Base-by-base conservation (phyloP, 2,113 vertebrate genomes). In the Hemibagrus wyckioides region DNA sequence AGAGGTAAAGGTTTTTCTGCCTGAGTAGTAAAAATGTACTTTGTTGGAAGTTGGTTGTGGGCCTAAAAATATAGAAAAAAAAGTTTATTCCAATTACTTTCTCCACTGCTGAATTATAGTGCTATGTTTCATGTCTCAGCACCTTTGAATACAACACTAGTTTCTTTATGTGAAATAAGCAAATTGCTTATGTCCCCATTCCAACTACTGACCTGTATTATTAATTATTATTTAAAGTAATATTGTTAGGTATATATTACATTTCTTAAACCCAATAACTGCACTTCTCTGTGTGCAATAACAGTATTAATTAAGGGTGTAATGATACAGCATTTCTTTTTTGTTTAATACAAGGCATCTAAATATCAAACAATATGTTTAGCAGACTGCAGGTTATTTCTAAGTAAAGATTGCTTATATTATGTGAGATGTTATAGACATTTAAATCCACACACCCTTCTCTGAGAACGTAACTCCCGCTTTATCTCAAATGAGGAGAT, bases 51-150 rank as follows among this genome's bases (percentile, higher is more conserved):
- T 33, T 33, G 77, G 15, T 69, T 28, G 39, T 65, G 67, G 36
- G 86, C 39, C 71, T 86, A 15, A 80, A 82, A 71, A 59, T 9
- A 0, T 39, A 39, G 9, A 7, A 44, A 44, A 4, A 7, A 4
- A 36, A 59, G 81, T 83, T 83, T 71, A 48, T 56, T 88, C 54
- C 28, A 28, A 14, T 75, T 23, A 75, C 23, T 28, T 44, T 25
- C 25, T 23, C 8, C 6, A 21, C 0, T 23, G 19, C 36, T 41
- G 36, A 25, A 41, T 25, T 73, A 21, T 41, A 0, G 8, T 25
- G 19, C 69, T 73, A 17, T 33, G 69, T 73, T 44, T 73, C 39
- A 17, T 33, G 69, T 73, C 25, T 73, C 39, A 25, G 19, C 39
- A 41, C 36, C 39, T 25, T 2, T 69, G 15, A 59, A 30, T 65